A percentile compares a stretch with the other conserved stretches of the same genome.
Evolutionary conservation across 2,888 invertebrate genomes (phyloP).

Genomic region (Anthrax anthrax): DNA sequence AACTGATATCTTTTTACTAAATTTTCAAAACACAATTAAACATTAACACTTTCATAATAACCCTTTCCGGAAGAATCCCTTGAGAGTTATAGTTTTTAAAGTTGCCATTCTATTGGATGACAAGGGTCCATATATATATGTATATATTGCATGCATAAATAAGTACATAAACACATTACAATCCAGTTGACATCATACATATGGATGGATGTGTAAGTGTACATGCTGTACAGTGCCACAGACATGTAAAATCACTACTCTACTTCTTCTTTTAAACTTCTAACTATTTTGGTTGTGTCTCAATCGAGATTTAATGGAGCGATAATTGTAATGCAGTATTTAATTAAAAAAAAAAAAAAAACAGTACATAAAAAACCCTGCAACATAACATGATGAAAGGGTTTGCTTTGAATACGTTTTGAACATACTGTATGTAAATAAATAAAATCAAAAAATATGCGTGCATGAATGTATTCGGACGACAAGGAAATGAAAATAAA

Average conservation of each 20-base stretch:
- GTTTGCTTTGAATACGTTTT: too few relatives aligned
- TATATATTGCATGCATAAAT: too few relatives aligned
- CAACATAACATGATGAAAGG: background rate
- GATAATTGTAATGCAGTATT: constrained; percentile 7
- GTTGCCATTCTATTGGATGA: background rate
- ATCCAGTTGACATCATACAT: background rate
- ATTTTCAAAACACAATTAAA: background rate
- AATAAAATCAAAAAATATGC: too few relatives aligned
- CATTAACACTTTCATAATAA: background rate
- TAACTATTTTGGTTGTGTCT: background rate
- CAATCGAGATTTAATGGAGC: constrained; percentile 7
- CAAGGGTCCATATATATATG: background rate
- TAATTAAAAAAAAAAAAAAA: constrained; percentile 1
- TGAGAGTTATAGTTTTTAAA: background rate
- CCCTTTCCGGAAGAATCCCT: background rate
- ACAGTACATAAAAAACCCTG: background rate
- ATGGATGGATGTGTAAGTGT: too few relatives aligned
- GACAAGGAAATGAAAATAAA: background rate
- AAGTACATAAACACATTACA: too few relatives aligned
- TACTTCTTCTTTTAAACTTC: too few relatives aligned
- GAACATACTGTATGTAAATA: too few relatives aligned
- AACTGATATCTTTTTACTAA: too few relatives aligned
- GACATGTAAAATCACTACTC: too few relatives aligned
- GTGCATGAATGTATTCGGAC: too few relatives aligned
- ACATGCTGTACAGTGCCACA: too few relatives aligned